Percentiles rank a stretch among this genome's conserved stretches.
Conservation (phyloP, 2,888 invertebrate species). For the Chymomyza procnemis region DNA sequence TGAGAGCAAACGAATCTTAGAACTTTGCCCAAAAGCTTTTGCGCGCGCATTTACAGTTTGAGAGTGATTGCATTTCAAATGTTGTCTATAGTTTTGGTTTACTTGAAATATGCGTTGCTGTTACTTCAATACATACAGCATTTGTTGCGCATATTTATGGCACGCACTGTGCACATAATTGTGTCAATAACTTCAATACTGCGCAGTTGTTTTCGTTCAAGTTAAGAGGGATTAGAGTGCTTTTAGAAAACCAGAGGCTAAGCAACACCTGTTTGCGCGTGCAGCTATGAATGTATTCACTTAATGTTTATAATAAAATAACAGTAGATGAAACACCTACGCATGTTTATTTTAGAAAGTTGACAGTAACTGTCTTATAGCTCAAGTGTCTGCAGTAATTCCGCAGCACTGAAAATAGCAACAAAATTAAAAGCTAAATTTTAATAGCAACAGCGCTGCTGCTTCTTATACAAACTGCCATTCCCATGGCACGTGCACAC, state of each 20-base stretch:
- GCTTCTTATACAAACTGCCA: background rate
- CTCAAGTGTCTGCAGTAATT: background rate
- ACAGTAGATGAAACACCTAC: background rate
- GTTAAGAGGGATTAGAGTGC: background rate
- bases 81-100: background rate
- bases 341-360: background rate
- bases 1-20: background rate
- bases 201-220: background rate
- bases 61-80: background rate
- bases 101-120: background rate
- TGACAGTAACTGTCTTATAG: background rate
- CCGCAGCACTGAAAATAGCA: background rate
- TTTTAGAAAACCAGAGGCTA: background rate
- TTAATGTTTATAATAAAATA: background rate
- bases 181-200: background rate
- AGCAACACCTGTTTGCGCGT: background rate
- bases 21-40: background rate
- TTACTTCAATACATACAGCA: background rate
- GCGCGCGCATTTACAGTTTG: background rate
- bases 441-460: background rate
- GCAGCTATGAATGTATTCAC: background rate
- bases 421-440: background rate
- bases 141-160: background rate
- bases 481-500: background rate
- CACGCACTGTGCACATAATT: background rate